These are phyloP conservation scores for Anagrus nilaparvatae DNA, from an alignment of 1,140 invertebrate genomes.

Conservation along the genomic window DNA sequence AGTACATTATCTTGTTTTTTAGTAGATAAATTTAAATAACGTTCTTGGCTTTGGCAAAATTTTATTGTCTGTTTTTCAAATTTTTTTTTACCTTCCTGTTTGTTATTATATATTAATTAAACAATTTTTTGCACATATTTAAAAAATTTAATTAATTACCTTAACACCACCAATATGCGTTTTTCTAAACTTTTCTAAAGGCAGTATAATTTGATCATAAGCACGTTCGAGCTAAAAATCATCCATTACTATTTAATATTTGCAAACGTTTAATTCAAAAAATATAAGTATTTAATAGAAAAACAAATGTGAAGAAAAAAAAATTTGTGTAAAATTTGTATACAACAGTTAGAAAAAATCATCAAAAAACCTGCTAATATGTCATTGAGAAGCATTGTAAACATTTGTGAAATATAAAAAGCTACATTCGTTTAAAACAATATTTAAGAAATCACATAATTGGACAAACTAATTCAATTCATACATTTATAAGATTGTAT, in stretches of 20 bases:
- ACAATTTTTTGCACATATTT: slow-evolving; percentile 1
- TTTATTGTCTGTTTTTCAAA: slow-evolving; percentile 96
- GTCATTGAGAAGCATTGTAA: slow-evolving; percentile 10
- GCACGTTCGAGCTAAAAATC: slow-evolving; percentile 78
- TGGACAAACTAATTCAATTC: too few species aligned
- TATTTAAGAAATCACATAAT: too few species aligned
- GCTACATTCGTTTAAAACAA: too few species aligned
- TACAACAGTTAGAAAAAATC: slow-evolving; percentile 10
- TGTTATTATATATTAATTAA: slow-evolving; percentile 19
- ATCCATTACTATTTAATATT: slow-evolving; percentile 7
- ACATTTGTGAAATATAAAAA: slow-evolving; percentile 9
- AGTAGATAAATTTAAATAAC: slow-evolving; percentile 86
- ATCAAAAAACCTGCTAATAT: slow-evolving; percentile 10
- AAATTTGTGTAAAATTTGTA: slow-evolving; percentile 10
- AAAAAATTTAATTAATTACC: slow-evolving; percentile 39
- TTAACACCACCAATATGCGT: slow-evolving; percentile 90
- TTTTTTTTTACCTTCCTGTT: slow-evolving; percentile 87
- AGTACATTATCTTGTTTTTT: slow-evolving; percentile 86
- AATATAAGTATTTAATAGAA: slow-evolving; percentile 9
- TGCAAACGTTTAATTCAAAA: slow-evolving; percentile 10
- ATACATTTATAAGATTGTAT: too few species aligned
- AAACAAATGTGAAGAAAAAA: slow-evolving; percentile 11
- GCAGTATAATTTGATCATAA: slow-evolving; percentile 81
- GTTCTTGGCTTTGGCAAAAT: slow-evolving; percentile 91
- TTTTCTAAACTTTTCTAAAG: slow-evolving; percentile 87